Conservation (phyloP, 2,888 invertebrate genomes). For the Colletes collaris region DNA sequence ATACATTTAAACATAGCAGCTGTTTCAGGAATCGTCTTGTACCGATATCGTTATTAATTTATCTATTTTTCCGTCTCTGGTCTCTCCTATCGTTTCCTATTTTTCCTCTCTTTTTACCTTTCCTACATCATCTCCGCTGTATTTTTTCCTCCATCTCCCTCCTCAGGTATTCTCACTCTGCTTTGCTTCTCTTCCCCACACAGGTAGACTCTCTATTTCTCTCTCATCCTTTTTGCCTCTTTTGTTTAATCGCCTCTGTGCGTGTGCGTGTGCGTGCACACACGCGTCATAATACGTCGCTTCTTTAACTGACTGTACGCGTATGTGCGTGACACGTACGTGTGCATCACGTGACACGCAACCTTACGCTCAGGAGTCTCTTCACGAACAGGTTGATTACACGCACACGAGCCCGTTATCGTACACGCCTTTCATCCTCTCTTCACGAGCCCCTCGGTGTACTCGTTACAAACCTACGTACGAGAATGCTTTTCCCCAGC, state of each 20-base stretch:
- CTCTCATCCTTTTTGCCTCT: neutral
- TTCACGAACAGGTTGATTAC: slow-evolving; percentile 28
- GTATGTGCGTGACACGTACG: neutral
- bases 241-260: neutral
- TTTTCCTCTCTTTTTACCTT: neutral
- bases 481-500: slow-evolving; percentile 32
- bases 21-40: no score
- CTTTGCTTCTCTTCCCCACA: neutral
- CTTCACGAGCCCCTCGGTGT: slow-evolving; percentile 16
- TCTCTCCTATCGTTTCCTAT: neutral
- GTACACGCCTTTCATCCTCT: slow-evolving; percentile 25
- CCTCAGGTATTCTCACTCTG: neutral
- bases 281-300: neutral
- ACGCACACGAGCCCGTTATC: slow-evolving; percentile 15
- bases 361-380: slow-evolving; percentile 2
- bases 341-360: slow-evolving; percentile 3
- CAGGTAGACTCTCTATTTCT: neutral
- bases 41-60: no score
- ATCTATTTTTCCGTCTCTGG: no score
- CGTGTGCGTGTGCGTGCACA: neutral
- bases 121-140: neutral
- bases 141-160: neutral
- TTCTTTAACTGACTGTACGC: slow-evolving; percentile 26
- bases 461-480: slow-evolving; percentile 36
- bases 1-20: no score